Conservation (phyloP, 2,888 invertebrate genomes). For the Beris chalybata region DNA sequence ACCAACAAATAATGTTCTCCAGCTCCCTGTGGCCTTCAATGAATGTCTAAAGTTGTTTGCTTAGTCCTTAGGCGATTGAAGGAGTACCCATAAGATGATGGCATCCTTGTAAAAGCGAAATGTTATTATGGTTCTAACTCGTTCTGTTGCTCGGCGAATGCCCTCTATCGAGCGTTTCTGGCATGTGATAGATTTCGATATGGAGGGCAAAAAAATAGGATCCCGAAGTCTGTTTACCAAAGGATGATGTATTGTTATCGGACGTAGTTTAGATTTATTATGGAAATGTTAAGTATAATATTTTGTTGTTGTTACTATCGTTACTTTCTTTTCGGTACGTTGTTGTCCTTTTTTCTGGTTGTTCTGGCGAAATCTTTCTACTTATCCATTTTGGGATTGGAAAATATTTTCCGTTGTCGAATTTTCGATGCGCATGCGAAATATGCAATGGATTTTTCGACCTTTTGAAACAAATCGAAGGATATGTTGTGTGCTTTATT, state of each 20-base stretch:
- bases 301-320: constrained; percentile 29
- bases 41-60: constrained; percentile 41
- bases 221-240: constrained; percentile 52
- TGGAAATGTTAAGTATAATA: constrained; percentile 40
- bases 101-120: constrained; percentile 36
- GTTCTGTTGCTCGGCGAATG: constrained; percentile 12
- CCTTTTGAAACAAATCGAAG: no score
- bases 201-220: constrained; percentile 43
- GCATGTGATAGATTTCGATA: constrained; percentile 39
- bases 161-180: constrained; percentile 19
- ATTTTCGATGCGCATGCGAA: no score
- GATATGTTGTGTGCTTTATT: no score
- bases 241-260: constrained; percentile 53
- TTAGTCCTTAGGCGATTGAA: constrained; percentile 39
- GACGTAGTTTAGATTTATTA: constrained; percentile 51
- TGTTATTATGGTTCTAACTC: constrained; percentile 36
- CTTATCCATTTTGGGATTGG: no score
- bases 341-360: no score
- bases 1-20: constrained; percentile 34
- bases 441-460: no score
- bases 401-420: no score
- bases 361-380: no score
- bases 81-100: constrained; percentile 34
- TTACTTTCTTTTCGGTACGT: constrained; percentile 19
- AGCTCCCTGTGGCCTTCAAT: constrained; percentile 36